Evolutionary conservation across 2,888 invertebrate genomes (phyloP).

Genomic region (Hecatera dysodea): DNA sequence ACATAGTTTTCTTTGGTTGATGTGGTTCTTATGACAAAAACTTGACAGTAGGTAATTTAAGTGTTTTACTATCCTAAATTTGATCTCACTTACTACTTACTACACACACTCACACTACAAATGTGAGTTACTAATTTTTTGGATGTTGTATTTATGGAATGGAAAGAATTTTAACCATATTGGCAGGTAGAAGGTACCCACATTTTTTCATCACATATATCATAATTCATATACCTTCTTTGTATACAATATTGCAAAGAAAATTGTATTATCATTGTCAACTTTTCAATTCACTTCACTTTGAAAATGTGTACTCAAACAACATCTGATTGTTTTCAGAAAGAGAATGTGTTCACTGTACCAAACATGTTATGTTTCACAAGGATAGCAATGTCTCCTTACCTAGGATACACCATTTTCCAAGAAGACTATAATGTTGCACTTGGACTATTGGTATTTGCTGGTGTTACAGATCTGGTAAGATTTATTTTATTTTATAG

Average conservation of each 20-base stretch:
- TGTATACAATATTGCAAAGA: not conserved
- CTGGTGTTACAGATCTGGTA: conserved; percentile 98
- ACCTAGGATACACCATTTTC: conserved; percentile 96
- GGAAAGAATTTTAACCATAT: too few species aligned
- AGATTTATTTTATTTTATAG: conserved; percentile 64
- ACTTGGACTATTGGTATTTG: conserved; percentile 95
- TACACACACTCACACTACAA: not conserved
- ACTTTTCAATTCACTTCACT: too few species aligned
- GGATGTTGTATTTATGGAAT: not conserved
- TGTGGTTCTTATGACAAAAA: not conserved
- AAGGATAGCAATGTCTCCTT: conserved; percentile 96
- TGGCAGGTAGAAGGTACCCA: conserved; percentile 18
- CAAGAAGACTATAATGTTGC: conserved; percentile 95
- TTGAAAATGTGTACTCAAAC: conserved; percentile 25
- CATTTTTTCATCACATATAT: conserved; percentile 2
- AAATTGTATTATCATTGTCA: not conserved
- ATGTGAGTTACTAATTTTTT: not conserved
- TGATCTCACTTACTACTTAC: too few species aligned
- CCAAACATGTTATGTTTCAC: conserved; percentile 97
- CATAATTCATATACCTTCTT: not conserved
- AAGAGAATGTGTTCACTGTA: conserved; percentile 98
- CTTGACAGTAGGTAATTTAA: not conserved
- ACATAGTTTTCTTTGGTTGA: not conserved
- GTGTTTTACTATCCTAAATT: not conserved
- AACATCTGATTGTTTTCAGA: conserved; percentile 79